phyloP scores from a whole-genome alignment of 1,140 invertebrate genomes.

The Odontomachus brunneus region DNA sequence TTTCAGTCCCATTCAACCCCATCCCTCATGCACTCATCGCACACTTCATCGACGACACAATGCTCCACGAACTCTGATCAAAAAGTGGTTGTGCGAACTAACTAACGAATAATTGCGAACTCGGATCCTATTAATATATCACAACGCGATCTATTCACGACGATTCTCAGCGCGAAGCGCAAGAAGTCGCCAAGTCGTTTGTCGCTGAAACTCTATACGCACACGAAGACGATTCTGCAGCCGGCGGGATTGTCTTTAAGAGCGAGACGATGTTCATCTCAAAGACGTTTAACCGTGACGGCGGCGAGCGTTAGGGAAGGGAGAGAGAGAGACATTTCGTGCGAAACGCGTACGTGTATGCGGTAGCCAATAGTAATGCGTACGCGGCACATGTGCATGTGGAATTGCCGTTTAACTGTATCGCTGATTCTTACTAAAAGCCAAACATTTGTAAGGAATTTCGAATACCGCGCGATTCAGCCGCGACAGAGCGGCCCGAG shows the following conservation, averaged over 20 bases:
- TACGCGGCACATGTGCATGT: conserved; percentile 5
- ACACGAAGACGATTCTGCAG: conserved; percentile 21
- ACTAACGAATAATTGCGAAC: too few relatives aligned
- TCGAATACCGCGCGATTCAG: conserved; percentile 1
- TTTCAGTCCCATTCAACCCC: too few relatives aligned
- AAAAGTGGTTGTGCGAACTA: too few relatives aligned
- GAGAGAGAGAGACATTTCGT: not conserved
- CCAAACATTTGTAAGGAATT: conserved; percentile 60
- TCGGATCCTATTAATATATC: not conserved
- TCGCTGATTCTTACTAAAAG: conserved; percentile 56
- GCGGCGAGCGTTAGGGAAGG: conserved; percentile 1
- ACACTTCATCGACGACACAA: too few relatives aligned
- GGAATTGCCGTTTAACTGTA: conserved; percentile 60
- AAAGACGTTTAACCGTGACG: conserved; percentile 15
- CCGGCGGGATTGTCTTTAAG: conserved; percentile 2
- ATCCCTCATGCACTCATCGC: too few relatives aligned
- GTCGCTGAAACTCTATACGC: conserved; percentile 49
- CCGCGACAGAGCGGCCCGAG: not conserved
- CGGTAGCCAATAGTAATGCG: conserved; percentile 24
- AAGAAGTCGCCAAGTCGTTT: not conserved
- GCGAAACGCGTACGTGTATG: conserved; percentile 7
- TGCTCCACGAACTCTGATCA: too few relatives aligned
- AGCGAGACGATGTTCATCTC: conserved; percentile 3
- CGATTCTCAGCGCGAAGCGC: not conserved
- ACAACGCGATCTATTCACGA: not conserved